Evolutionary conservation across 2,113 vertebrate genomes (phyloP).

Genomic region (Clarias batrachus): DNA sequence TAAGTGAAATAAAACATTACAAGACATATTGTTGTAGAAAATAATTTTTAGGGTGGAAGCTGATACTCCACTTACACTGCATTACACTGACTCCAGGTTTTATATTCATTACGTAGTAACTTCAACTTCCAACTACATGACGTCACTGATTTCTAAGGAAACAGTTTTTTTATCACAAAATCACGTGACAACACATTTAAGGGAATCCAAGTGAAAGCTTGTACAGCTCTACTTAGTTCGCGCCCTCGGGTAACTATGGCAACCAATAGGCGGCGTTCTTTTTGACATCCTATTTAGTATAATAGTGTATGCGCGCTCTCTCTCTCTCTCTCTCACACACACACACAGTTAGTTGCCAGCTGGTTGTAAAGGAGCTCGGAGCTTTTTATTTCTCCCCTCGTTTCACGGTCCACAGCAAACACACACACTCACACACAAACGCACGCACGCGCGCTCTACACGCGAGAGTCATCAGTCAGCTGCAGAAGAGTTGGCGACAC

Average conservation of each 20-base stretch:
- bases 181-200: not conserved
- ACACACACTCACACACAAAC: conserved; percentile 9
- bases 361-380: not conserved
- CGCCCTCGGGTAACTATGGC: not conserved
- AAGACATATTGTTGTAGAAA: not conserved
- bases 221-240: not conserved
- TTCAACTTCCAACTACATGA: not conserved
- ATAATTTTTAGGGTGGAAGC: not conserved
- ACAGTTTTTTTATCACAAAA: not conserved
- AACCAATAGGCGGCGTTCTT: conserved; percentile 12
- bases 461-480: conserved; percentile 11
- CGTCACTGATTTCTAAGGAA: not conserved
- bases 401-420: conserved; percentile 21
- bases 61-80: not conserved
- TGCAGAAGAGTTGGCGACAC: conserved; percentile 4
- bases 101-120: not conserved
- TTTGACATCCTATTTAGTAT: not conserved
- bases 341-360: conserved; percentile 9
- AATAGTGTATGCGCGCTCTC: not conserved
- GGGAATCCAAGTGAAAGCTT: not conserved
- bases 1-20: not conserved
- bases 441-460: not conserved
- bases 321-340: not conserved
- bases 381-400: conserved; percentile 5
- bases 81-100: not conserved